Base-by-base conservation (phyloP, 2,113 vertebrate species). In the Eretmochelys imbricata region DNA sequence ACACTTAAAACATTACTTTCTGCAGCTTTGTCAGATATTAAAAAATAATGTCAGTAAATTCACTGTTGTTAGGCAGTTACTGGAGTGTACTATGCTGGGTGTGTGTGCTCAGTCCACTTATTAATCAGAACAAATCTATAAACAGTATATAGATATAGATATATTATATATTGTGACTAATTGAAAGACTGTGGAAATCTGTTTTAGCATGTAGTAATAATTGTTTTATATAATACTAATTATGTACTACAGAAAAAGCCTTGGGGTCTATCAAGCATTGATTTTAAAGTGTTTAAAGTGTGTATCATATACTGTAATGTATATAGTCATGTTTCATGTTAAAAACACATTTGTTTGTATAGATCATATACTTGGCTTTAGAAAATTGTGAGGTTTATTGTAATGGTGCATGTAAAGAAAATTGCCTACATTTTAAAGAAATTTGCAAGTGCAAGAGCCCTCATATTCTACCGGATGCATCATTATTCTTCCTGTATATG, bases 31-130 rank as follows among this genome's bases (percentile, higher is more conserved):
- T 92, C 88, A 94, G 91, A 85, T 95, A 95, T 87, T 24, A 89
- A 87, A 85, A 87, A 90, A 87, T 89, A 96, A 95, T 81, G 87
- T 86, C 91, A 90, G 91, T 97, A 93, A 92, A 88, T 97, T 72
- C 78, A 82, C 96, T 89, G 91, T 97, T 97, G 93, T 97, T 97
- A 97, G 96, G 94, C 95, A 96, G 92, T 96, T 98, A 95, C 95
- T 97, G 95, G 85, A 90, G 91, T 80, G 95, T 97, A 82, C 91
- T 92, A 96, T 92, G 88, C 94, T 96, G 96, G 94, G 96, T 96
- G 93, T 97, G 93, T 97, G 96, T 97, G 89, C 91, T 96, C n/a
- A 89, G 88, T 87, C 78, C 62, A 84, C 50, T 96, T 97, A 92
- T 88, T 92, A 97, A 94, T 84, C 86, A 80, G 83, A 95, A 89